Conservation (phyloP, 2,888 invertebrate species). For the Arctia plantaginis region DNA sequence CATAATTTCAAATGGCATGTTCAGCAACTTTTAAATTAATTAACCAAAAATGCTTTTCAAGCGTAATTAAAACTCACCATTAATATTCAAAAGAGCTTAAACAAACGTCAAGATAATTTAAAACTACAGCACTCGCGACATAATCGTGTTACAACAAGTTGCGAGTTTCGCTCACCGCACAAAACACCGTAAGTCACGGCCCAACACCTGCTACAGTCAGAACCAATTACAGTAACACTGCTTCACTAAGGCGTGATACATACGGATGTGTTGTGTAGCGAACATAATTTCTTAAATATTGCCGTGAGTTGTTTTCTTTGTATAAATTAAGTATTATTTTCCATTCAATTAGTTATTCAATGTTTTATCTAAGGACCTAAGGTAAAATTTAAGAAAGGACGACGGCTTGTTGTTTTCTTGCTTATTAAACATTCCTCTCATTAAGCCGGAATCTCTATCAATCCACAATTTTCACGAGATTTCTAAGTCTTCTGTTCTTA, state of each 20-base stretch:
- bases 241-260: conserved; percentile 50
- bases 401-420: too few relatives aligned
- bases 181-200: conserved; percentile 69
- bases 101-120: conserved; percentile 40
- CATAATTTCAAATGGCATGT: background rate
- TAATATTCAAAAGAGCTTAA: conserved; percentile 32
- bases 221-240: conserved; percentile 73
- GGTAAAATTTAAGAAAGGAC: background rate
- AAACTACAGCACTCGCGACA: conserved; percentile 46
- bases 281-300: background rate
- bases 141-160: conserved; percentile 47
- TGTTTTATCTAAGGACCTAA: background rate
- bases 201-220: conserved; percentile 77
- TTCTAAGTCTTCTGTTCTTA: too few relatives aligned
- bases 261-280: conserved; percentile 37
- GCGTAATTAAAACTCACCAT: conserved; percentile 22
- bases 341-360: background rate
- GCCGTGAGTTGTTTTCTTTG: background rate
- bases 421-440: background rate
- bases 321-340: background rate
- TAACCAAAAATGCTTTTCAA: conserved; percentile 17
- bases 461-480: background rate
- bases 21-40: conserved; percentile 9
- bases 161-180: conserved; percentile 45
- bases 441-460: background rate